phyloP scores from a whole-genome alignment of 2,888 invertebrate species.

The Odontocolon sp. region DNA sequence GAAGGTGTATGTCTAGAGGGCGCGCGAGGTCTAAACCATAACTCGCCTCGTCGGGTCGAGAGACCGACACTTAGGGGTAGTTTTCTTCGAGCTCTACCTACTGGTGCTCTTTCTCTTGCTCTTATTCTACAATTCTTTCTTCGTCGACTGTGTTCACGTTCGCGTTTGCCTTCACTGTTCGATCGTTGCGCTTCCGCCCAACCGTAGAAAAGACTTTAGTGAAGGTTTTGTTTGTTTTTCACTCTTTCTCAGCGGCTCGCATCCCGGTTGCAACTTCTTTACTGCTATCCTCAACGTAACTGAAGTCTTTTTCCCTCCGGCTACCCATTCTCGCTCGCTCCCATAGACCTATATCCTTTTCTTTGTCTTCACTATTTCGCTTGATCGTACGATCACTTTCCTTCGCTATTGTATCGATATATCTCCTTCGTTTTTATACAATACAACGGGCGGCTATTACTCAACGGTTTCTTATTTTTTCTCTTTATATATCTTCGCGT shows the following conservation, averaged over 20 bases:
- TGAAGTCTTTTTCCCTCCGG: slow-evolving; percentile 4
- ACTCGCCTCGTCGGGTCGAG: slow-evolving; percentile 50
- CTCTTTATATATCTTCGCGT: not conserved
- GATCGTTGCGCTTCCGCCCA: slow-evolving; percentile 38
- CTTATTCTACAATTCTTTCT: slow-evolving; percentile 16
- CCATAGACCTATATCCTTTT: not conserved
- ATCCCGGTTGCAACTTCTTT: slow-evolving; percentile 13
- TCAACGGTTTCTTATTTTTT: slow-evolving; percentile 2
- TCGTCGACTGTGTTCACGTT: slow-evolving; percentile 2
- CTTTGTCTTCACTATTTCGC: slow-evolving; percentile 1
- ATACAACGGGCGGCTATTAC: not conserved
- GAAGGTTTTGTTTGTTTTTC: slow-evolving; percentile 18
- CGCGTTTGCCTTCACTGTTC: slow-evolving; percentile 15
- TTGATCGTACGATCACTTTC: slow-evolving; percentile 23
- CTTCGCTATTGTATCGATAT: slow-evolving; percentile 12
- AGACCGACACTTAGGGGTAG: slow-evolving; percentile 59
- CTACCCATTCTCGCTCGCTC: slow-evolving; percentile 18
- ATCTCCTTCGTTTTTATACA: not conserved
- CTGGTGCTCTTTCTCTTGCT: not conserved
- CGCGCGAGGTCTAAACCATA: slow-evolving; percentile 38
- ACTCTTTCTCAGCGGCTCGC: slow-evolving; percentile 8
- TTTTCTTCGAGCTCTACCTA: slow-evolving; percentile 34
- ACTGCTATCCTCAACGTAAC: slow-evolving; percentile 1
- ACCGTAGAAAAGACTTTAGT: slow-evolving; percentile 45
- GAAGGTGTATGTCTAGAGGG: not conserved